These are phyloP conservation scores for Piprites chloris DNA, from an alignment of 2,113 vertebrate genomes.

Conservation along the genomic window DNA sequence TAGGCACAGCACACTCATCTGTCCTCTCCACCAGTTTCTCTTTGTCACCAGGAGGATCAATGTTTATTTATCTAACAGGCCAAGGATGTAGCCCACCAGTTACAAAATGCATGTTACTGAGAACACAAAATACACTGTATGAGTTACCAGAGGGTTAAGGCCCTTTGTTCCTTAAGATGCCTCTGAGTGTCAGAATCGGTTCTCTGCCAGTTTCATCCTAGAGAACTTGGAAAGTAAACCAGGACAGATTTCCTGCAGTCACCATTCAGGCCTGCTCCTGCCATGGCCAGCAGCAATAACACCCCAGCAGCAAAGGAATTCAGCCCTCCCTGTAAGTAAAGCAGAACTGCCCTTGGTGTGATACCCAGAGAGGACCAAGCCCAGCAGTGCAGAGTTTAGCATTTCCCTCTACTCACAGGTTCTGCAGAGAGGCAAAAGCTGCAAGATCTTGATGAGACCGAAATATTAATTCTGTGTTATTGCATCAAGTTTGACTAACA, in stretches of 20 bases:
- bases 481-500: slow-evolving; percentile 69
- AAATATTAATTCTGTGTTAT: slow-evolving; percentile 71
- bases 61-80: neutral
- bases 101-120: neutral
- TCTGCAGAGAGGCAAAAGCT: slow-evolving; percentile 30
- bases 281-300: neutral
- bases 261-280: neutral
- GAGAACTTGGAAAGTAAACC: neutral
- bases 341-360: neutral
- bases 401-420: neutral
- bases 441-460: slow-evolving; percentile 56
- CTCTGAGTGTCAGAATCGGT: neutral
- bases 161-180: neutral
- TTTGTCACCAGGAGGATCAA: neutral
- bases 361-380: accelerated
- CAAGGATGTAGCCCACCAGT: neutral
- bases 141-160: neutral
- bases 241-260: neutral
- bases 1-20: neutral
- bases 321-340: neutral
- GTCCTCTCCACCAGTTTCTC: neutral
- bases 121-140: neutral
- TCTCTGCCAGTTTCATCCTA: neutral
- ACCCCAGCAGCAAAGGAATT: neutral
- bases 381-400: neutral